These are phyloP conservation scores for Clarias laeviceps DNA, from an alignment of 2,797 vertebrate species.

Conservation along the genomic window DNA sequence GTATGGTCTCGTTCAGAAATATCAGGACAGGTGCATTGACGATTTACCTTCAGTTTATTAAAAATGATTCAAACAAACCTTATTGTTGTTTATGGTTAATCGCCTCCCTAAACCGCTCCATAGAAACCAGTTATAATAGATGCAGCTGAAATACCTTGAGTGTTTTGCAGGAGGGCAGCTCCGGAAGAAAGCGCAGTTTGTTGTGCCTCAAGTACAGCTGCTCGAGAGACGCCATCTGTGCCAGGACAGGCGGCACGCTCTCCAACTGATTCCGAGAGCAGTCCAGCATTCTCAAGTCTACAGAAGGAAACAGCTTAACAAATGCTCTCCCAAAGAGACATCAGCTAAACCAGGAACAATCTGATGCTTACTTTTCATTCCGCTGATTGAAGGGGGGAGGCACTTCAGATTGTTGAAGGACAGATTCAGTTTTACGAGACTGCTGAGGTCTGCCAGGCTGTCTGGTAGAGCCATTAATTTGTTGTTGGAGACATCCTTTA, in stretches of 20 bases:
- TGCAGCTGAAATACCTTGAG: constrained; percentile 75
- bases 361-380: constrained; percentile 79
- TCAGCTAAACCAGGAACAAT: constrained; percentile 13
- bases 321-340: constrained; percentile 26
- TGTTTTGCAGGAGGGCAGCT: constrained; percentile 75
- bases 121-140: neutral
- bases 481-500: constrained; percentile 83
- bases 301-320: constrained; percentile 27
- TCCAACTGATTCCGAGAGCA: constrained; percentile 82
- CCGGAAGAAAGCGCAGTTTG: constrained; percentile 76
- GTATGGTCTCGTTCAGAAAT: neutral
- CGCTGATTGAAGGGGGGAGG: constrained; percentile 78
- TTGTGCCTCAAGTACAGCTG: constrained; percentile 84
- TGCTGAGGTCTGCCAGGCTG: constrained; percentile 73
- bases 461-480: constrained; percentile 71
- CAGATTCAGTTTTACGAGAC: constrained; percentile 75
- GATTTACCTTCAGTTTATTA: neutral
- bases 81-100: neutral
- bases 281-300: constrained; percentile 82
- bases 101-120: neutral
- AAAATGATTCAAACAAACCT: neutral
- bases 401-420: constrained; percentile 78
- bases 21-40: neutral
- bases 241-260: constrained; percentile 74
- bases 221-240: constrained; percentile 80